phyloP scores from a whole-genome alignment of 2,113 vertebrate genomes.

The Camelus bactrianus region DNA sequence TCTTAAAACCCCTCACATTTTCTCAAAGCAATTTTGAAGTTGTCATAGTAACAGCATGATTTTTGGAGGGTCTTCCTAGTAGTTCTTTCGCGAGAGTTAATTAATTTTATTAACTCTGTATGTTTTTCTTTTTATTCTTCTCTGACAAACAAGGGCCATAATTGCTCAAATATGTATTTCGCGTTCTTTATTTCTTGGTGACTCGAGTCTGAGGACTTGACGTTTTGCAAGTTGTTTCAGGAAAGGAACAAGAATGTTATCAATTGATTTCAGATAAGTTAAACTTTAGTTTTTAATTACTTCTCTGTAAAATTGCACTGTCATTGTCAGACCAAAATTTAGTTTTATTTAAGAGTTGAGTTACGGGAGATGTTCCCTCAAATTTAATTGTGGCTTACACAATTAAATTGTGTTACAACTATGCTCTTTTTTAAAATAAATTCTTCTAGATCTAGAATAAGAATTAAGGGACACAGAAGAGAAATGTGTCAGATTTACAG shows the following conservation, averaged over 20 bases:
- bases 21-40: constrained; percentile 50
- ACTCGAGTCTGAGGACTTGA: background rate
- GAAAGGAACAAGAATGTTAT: background rate
- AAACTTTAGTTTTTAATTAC: background rate
- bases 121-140: background rate
- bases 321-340: background rate
- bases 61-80: constrained; percentile 47
- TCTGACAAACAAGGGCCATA: background rate
- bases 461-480: background rate
- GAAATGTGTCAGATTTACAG: background rate
- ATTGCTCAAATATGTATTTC: constrained; percentile 11
- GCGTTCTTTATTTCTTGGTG: background rate
- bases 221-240: constrained; percentile 42
- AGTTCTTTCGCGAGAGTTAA: constrained; percentile 31
- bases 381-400: background rate
- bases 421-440: background rate
- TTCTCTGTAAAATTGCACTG: background rate
- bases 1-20: constrained; percentile 48
- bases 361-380: background rate
- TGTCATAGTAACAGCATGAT: constrained; percentile 59
- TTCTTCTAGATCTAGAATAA: background rate
- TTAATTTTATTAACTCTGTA: constrained; percentile 61
- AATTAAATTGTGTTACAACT: background rate
- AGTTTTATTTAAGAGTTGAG: background rate
- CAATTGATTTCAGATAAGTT: background rate